phyloP scores from a whole-genome alignment of 2,888 invertebrate species.

The Hyposoter didymator region DNA sequence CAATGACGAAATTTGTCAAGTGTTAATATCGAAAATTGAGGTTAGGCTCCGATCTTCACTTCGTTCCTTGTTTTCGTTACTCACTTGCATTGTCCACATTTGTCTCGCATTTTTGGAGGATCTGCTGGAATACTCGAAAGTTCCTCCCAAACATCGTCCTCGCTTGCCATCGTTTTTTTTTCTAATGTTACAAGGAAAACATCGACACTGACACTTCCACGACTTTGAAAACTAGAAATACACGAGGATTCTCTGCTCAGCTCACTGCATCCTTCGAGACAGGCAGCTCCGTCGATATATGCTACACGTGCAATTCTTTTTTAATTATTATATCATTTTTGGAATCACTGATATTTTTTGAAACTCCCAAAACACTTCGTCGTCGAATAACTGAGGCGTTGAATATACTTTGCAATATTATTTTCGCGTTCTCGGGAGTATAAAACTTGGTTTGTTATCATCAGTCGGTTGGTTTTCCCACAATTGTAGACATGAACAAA shows the following conservation, averaged over 20 bases:
- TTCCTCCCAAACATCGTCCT: slow-evolving; percentile 87
- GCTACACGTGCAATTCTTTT: not conserved
- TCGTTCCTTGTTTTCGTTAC: slow-evolving; percentile 72
- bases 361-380: not conserved
- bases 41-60: slow-evolving; percentile 45
- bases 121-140: slow-evolving; percentile 91
- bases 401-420: not conserved
- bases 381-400: not conserved
- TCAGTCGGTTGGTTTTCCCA: not conserved
- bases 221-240: not conserved
- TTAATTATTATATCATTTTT: not conserved
- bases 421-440: not conserved
- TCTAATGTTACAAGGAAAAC: slow-evolving; percentile 47
- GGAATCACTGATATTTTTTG: no score
- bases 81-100: slow-evolving; percentile 91
- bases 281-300: not conserved
- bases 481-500: no score
- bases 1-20: not conserved
- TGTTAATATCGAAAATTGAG: slow-evolving; percentile 25
- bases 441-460: not conserved
- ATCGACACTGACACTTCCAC: slow-evolving; percentile 50
- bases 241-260: not conserved
- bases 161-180: slow-evolving; percentile 72
- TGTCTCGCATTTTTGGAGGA: slow-evolving; percentile 90
- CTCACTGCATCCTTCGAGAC: not conserved